These are phyloP conservation scores for Coreoperca whiteheadi DNA, from an alignment of 2,113 vertebrate species.

Conservation along the genomic window DNA sequence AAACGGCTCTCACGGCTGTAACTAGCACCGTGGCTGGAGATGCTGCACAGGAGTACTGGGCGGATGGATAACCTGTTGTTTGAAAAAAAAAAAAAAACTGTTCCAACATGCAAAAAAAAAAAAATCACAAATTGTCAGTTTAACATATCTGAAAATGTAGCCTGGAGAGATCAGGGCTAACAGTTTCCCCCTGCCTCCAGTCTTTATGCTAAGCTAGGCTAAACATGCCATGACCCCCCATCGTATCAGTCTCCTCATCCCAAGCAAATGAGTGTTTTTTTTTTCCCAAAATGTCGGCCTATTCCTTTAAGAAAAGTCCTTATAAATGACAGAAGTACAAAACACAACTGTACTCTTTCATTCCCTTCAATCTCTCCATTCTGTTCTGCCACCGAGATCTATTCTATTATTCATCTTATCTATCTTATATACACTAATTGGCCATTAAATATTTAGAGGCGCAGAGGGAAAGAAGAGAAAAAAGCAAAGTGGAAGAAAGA, in stretches of 20 bases:
- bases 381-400: neutral
- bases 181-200: neutral
- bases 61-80: too few relatives aligned
- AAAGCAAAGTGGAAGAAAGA: neutral
- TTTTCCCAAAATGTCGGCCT: neutral
- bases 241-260: neutral
- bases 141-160: too few relatives aligned
- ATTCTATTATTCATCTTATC: conserved; percentile 8
- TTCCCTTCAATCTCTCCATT: neutral
- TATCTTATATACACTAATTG: neutral
- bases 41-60: too few relatives aligned
- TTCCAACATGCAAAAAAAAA: too few relatives aligned
- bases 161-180: too few relatives aligned
- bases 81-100: too few relatives aligned
- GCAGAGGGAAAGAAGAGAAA: neutral
- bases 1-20: neutral
- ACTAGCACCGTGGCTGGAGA: too few relatives aligned
- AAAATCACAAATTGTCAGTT: too few relatives aligned
- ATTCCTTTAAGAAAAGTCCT: neutral
- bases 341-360: neutral
- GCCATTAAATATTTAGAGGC: conserved; percentile 32
- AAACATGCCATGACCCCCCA: neutral
- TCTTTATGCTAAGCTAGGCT: neutral
- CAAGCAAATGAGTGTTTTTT: neutral
- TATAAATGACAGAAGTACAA: neutral